phyloP scores from a whole-genome alignment of 2,113 vertebrate genomes.

The Abramis brama region DNA sequence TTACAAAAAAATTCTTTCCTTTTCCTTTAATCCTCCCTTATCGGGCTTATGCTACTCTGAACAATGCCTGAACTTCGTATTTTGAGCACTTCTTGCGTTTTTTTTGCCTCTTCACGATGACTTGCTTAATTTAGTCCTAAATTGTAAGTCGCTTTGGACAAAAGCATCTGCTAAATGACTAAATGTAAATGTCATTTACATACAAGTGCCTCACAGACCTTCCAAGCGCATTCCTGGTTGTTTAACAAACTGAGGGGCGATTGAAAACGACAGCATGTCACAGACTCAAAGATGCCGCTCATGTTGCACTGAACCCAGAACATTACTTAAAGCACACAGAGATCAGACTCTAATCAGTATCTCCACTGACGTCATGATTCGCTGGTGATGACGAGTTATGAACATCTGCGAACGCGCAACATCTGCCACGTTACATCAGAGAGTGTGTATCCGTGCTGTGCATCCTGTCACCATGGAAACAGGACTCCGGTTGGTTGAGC shows the following conservation, averaged over 20 bases:
- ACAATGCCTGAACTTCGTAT: no score
- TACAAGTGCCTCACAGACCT: not conserved
- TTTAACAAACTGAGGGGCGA: not conserved
- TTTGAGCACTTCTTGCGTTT: no score
- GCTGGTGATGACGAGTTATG: not conserved
- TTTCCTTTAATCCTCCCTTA: no score
- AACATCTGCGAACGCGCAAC: not conserved
- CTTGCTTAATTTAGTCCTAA: no score
- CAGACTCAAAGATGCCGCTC: not conserved
- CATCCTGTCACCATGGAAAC: constrained; percentile 76
- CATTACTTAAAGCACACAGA: not conserved
- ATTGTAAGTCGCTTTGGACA: no score
- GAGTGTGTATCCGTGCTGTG: constrained; percentile 61
- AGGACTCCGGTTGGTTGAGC: constrained; percentile 65
- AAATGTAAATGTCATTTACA: no score
- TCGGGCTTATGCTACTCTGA: no score
- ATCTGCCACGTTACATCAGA: constrained; percentile 15
- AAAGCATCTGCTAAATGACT: no score
- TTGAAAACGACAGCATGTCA: not conserved
- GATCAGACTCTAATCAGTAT: not conserved
- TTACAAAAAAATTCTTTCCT: no score
- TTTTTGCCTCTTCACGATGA: no score
- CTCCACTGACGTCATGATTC: not conserved
- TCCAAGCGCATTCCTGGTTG: not conserved
- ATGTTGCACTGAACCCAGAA: not conserved